Conservation (phyloP, 2,113 vertebrate species). For the Cettia cetti region DNA sequence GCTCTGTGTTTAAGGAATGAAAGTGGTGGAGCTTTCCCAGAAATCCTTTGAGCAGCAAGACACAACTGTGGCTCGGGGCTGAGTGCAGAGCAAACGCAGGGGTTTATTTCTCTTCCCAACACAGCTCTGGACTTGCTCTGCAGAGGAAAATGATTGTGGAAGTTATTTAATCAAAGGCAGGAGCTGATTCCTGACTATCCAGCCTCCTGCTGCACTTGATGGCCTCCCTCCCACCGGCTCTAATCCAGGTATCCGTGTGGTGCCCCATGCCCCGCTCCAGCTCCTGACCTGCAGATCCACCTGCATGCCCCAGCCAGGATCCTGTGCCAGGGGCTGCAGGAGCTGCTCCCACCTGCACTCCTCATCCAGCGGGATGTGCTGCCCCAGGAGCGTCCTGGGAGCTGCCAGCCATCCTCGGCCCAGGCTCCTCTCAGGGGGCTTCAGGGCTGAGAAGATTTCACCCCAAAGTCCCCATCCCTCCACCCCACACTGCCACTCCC, state of each 20-base stretch:
- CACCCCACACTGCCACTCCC: background rate
- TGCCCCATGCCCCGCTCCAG: background rate
- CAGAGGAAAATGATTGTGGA: background rate
- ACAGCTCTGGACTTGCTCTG: background rate
- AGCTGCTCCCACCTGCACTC: background rate
- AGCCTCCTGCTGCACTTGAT: background rate
- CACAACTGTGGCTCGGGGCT: background rate
- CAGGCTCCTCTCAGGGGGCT: rapidly evolving
- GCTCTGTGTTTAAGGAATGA: slow-evolving; percentile 63
- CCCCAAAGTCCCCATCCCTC: background rate
- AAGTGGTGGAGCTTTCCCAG: slow-evolving; percentile 46
- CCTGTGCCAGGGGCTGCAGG: background rate
- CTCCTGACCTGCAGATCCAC: background rate
- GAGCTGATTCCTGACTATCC: background rate
- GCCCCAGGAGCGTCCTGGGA: background rate
- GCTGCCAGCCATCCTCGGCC: background rate
- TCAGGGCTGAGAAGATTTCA: background rate
- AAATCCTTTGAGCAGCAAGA: slow-evolving; percentile 49
- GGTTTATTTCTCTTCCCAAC: background rate
- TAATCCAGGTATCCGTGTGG: background rate
- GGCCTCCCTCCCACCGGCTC: background rate
- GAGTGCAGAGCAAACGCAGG: background rate
- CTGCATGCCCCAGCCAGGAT: background rate
- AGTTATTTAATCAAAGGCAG: background rate
- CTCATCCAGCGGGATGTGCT: background rate